Percentiles rank a stretch among this genome's conserved stretches.
Conservation (phyloP, 1,140 invertebrate genomes). For the Drosophila sucinea region DNA sequence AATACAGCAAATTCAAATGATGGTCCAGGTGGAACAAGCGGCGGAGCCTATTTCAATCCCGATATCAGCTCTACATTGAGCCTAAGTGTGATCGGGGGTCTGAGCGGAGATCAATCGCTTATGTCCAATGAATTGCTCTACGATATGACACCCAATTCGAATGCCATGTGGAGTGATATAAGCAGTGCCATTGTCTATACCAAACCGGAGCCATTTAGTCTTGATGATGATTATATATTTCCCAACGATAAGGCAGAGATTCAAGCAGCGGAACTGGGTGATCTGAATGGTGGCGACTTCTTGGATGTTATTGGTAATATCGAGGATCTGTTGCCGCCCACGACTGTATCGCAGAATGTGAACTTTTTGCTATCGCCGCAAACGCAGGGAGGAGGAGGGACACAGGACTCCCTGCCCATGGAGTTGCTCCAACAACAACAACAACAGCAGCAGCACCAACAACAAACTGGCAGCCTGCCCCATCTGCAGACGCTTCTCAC, state of each 20-base stretch:
- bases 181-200: constrained; percentile 80
- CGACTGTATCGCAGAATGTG: constrained; percentile 81
- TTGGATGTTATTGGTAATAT: constrained; percentile 91
- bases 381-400: constrained; percentile 36
- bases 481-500: constrained; percentile 56
- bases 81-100: constrained; percentile 53
- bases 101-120: constrained; percentile 53
- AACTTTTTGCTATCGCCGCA: constrained; percentile 83
- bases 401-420: constrained; percentile 75
- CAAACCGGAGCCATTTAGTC: constrained; percentile 88
- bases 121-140: constrained; percentile 60
- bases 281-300: constrained; percentile 92
- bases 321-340: constrained; percentile 89
- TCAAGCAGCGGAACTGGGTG: constrained; percentile 92
- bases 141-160: constrained; percentile 74
- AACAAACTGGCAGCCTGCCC: constrained; percentile 50
- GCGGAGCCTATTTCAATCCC: constrained; percentile 44
- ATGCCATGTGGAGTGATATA: constrained; percentile 82
- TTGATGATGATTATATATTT: constrained; percentile 95
- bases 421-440: constrained; percentile 70
- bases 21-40: neutral
- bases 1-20: constrained; percentile 15
- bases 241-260: constrained; percentile 94
- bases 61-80: constrained; percentile 59
- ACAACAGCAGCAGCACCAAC: constrained; percentile 73